Evolutionary conservation across 2,888 invertebrate species (phyloP), one percentile per base, ranked within the genome.

Genomic region (Rhopalosiphum nymphaeae): DNA sequence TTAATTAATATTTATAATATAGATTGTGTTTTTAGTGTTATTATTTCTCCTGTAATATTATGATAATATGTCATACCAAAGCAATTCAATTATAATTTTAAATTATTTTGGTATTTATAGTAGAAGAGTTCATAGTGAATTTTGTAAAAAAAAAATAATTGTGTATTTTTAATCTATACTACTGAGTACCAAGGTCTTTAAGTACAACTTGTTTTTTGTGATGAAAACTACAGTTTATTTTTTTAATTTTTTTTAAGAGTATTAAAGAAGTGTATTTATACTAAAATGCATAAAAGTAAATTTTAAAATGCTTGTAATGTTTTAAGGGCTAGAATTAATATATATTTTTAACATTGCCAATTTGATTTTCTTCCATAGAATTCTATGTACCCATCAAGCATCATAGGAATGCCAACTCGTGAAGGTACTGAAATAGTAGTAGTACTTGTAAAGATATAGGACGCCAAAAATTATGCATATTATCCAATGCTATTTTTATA

Each of bases 401-500:
- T 53, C 16, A 44, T 44, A 26, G 2, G 56, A 85, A 85, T 91
- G 56, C 84, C 84, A 56, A 56, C 26, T 44, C 16, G 56, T 56
- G 44, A 78, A 36, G 78, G 78, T 85, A 56, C 84, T 56, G 29
- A 91, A 91, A 91, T 85, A 85, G 84, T 85, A 85, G 42, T 85
- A 78, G 42, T 56, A 7, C 25, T 84, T 85, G 29, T 56, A 29
- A 91, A 53, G 29, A 56, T 42, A 91, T 44, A 56, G 13, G 21
- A 56, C 84, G 49, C 56, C 46, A 78, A 84, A 56, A 85, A 85
- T 91, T 29, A 56, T 56, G n/a, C 21, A 56, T 85, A 44, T 84
- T 56, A 56, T 91, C 26, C 13, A 91, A 78, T 78, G 78, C 26
- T 91, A 91, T 84, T 91, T 84, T 84, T 91, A 44, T 91, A 91